Evolutionary conservation across 2,888 invertebrate genomes (phyloP).

Genomic region (Anthophora plumipes): DNA sequence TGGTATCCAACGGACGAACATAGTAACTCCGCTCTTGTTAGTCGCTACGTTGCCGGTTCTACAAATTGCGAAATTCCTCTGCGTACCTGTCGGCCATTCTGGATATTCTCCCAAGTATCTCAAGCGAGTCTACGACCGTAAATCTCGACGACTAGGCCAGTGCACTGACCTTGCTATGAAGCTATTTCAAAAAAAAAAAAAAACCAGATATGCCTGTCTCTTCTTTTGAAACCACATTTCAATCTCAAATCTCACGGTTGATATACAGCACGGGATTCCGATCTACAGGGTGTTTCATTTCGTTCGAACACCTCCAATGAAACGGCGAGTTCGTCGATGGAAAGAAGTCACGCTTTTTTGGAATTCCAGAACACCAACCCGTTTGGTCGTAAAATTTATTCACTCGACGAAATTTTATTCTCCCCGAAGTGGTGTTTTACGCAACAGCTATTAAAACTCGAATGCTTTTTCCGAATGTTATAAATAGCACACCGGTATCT

Average conservation of each 20-base stretch:
- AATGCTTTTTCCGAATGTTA: neutral
- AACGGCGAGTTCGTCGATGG: neutral
- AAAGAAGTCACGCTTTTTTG: neutral
- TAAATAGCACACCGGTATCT: neutral
- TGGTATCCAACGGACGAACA: slow-evolving; percentile 63
- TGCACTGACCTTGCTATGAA: slow-evolving; percentile 61
- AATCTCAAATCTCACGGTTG: neutral
- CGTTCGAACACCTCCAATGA: neutral
- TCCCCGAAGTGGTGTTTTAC: neutral
- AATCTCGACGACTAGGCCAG: slow-evolving; percentile 66
- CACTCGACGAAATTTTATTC: neutral
- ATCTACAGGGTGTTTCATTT: neutral
- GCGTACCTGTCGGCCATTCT: slow-evolving; percentile 70
- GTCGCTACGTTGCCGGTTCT: slow-evolving; percentile 65
- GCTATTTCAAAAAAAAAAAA: slow-evolving; percentile 14
- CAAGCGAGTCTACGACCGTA: slow-evolving; percentile 50
- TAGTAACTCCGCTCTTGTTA: slow-evolving; percentile 67
- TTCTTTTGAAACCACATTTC: slow-evolving; percentile 18
- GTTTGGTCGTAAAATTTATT: neutral
- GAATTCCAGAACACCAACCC: neutral
- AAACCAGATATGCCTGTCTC: neutral
- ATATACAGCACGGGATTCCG: neutral
- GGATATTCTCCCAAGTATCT: slow-evolving; percentile 55
- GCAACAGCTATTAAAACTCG: neutral
- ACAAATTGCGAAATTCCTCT: slow-evolving; percentile 79